Conservation (phyloP, 1,140 invertebrate species). For the Drosophila lowei region DNA sequence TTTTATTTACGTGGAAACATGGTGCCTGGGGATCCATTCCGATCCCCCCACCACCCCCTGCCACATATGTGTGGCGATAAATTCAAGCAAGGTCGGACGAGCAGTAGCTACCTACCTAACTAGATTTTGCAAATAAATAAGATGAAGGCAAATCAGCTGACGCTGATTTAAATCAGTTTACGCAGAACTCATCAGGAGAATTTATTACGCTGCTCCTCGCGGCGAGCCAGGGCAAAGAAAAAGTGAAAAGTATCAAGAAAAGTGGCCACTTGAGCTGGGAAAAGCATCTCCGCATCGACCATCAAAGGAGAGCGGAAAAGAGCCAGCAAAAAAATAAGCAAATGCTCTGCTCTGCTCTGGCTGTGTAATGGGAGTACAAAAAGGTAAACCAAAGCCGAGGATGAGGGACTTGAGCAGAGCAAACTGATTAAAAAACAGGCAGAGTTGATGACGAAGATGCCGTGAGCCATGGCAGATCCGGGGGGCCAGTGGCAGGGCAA, state of each 20-base stretch:
- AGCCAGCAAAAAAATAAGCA: constrained; percentile 54
- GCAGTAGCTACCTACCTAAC: constrained; percentile 22
- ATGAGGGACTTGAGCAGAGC: background rate
- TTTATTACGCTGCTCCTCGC: constrained; percentile 52
- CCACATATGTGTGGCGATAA: constrained; percentile 41
- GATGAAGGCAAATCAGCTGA: constrained; percentile 56
- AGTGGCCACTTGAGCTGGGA: constrained; percentile 44
- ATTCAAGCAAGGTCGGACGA: constrained; percentile 28
- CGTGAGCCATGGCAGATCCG: constrained; percentile 29
- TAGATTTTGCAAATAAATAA: constrained; percentile 62
- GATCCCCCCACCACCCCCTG: too few species aligned
- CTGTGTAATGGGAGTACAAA: constrained; percentile 28
- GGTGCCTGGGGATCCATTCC: constrained; percentile 2
- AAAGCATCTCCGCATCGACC: constrained; percentile 6
- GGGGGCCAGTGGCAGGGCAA: background rate
- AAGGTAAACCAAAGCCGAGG: constrained; percentile 5
- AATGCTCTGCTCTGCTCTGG: constrained; percentile 21
- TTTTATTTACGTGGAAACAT: constrained; percentile 30
- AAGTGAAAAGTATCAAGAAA: constrained; percentile 42
- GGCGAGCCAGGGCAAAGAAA: constrained; percentile 5
- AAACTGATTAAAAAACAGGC: constrained; percentile 53
- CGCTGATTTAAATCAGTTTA: constrained; percentile 77
- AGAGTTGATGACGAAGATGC: constrained; percentile 30
- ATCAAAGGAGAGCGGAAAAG: constrained; percentile 17
- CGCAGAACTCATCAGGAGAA: constrained; percentile 54